Percentiles rank a stretch among this genome's conserved stretches.
phyloP scores from a whole-genome alignment of 2,113 vertebrate species.

The Uria aalge region DNA sequence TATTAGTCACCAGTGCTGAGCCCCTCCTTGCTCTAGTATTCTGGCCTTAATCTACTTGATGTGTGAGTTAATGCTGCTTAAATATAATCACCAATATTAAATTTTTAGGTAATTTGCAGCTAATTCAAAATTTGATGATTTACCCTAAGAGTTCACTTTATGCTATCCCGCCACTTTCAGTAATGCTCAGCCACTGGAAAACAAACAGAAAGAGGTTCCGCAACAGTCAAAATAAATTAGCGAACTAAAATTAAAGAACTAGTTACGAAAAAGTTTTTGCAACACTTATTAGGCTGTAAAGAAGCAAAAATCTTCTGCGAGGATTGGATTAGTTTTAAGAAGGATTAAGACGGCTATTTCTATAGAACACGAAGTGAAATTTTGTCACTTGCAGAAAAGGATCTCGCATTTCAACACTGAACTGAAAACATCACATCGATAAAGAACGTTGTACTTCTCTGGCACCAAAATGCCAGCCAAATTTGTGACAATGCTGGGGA shows the following conservation, averaged over 20 bases:
- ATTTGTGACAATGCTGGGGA: neutral
- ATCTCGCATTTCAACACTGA: neutral
- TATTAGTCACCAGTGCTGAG: neutral
- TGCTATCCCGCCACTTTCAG: neutral
- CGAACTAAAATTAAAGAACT: neutral
- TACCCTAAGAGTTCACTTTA: neutral
- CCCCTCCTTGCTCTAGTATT: neutral
- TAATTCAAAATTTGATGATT: neutral
- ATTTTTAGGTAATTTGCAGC: neutral
- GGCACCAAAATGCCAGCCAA: neutral
- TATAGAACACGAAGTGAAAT: neutral
- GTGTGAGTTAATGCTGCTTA: neutral
- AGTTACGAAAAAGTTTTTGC: neutral
- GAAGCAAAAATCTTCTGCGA: neutral
- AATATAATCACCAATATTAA: neutral
- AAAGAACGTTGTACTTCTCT: neutral
- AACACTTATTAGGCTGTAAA: neutral
- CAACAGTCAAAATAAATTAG: neutral
- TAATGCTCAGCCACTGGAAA: neutral
- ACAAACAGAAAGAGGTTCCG: neutral
- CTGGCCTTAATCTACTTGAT: neutral
- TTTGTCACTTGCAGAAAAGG: neutral
- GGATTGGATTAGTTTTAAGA: neutral
- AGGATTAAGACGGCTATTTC: neutral
- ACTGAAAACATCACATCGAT: neutral